Percentiles rank a stretch among this genome's conserved stretches.
These are phyloP conservation scores for Chiloscyllium plagiosum DNA, from an alignment of 2,113 vertebrate species.

Conservation along the genomic window DNA sequence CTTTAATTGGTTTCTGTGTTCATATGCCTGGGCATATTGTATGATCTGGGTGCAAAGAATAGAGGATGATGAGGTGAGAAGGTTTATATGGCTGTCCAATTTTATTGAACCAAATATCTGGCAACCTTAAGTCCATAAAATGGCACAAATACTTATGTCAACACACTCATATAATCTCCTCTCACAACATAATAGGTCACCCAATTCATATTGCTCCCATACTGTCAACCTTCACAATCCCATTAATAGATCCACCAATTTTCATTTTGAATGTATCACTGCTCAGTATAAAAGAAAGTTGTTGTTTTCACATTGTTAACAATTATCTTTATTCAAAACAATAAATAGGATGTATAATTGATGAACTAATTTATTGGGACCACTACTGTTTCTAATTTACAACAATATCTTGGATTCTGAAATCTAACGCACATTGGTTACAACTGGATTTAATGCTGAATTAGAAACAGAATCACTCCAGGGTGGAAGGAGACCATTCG, in stretches of 20 bases:
- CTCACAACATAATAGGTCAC: neutral
- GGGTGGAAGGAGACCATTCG: no score
- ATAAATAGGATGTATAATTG: neutral
- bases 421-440: neutral
- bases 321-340: neutral
- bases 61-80: neutral
- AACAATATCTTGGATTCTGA: neutral
- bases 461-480: neutral
- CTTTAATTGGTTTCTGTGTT: neutral
- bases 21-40: neutral
- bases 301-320: neutral
- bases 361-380: neutral
- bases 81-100: neutral
- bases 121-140: neutral
- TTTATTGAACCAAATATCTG: neutral
- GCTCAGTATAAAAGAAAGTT: neutral
- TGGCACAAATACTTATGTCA: neutral
- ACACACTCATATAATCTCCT: neutral
- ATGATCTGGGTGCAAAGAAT: neutral
- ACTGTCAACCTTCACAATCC: neutral
- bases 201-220: neutral
- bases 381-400: neutral
- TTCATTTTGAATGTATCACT: neutral
- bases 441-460: neutral
- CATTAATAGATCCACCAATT: neutral